These are phyloP conservation scores for Siniperca obscura DNA, from an alignment of 2,797 vertebrate species.

Conservation along the genomic window DNA sequence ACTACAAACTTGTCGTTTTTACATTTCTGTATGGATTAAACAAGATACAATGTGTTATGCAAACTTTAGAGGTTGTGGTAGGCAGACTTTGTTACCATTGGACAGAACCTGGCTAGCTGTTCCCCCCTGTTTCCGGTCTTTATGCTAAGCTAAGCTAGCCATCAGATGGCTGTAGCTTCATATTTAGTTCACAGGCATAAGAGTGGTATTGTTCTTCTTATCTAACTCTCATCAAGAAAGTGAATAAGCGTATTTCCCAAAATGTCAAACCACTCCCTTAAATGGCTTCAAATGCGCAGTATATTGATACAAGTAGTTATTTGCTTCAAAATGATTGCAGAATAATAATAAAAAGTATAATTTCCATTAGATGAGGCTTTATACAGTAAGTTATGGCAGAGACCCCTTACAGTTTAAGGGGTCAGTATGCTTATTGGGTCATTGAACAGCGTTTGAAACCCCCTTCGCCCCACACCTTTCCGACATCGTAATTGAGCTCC, in stretches of 20 bases:
- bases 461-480: background rate
- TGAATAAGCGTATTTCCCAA: background rate
- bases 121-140: background rate
- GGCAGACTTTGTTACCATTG: background rate
- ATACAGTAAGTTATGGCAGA: background rate
- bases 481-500: background rate
- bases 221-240: background rate
- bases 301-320: background rate
- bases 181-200: background rate
- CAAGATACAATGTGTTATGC: too few relatives aligned
- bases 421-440: too few relatives aligned
- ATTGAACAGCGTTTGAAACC: background rate
- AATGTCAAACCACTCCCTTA: background rate
- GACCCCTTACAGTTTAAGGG: background rate
- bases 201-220: background rate
- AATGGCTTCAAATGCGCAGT: background rate
- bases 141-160: too few relatives aligned
- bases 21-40: slow-evolving; percentile 6
- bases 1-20: background rate
- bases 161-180: too few relatives aligned
- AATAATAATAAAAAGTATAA: background rate
- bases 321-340: slow-evolving; percentile 6
- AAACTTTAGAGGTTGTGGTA: background rate
- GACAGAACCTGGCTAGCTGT: background rate
- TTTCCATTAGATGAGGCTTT: background rate